Conservation (phyloP, 2,797 vertebrate species). For the Heterohyrax brucei region DNA sequence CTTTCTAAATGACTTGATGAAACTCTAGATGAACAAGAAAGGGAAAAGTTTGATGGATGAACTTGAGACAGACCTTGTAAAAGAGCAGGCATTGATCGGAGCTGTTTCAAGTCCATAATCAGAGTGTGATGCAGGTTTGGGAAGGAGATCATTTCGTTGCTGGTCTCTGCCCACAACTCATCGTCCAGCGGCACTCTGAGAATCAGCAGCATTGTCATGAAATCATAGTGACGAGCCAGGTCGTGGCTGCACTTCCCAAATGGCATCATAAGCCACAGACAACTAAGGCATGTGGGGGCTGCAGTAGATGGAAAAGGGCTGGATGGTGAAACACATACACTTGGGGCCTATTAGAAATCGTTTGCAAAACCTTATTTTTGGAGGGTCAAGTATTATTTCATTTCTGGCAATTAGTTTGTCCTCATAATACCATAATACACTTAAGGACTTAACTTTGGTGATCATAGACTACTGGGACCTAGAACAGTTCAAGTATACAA, state of each 20-base stretch:
- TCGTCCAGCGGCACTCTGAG: neutral
- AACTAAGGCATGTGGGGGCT: too few relatives aligned
- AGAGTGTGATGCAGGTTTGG: neutral
- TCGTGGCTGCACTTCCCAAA: neutral
- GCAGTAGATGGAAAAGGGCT: neutral
- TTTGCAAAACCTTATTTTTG: neutral
- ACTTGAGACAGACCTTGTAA: neutral
- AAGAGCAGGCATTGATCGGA: neutral
- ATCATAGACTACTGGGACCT: neutral
- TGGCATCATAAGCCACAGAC: neutral
- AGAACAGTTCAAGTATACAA: too few relatives aligned
- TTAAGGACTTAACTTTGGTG: neutral
- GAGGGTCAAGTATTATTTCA: neutral
- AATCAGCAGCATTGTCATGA: neutral
- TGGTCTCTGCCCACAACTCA: neutral
- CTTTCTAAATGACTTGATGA: neutral
- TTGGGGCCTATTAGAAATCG: neutral
- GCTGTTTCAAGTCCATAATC: neutral
- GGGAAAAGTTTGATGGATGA: neutral
- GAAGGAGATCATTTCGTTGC: neutral
- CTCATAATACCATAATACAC: neutral
- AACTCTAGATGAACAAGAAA: neutral
- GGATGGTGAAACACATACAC: neutral
- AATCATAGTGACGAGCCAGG: neutral
- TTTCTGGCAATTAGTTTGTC: neutral